phyloP scores from a whole-genome alignment of 2,113 vertebrate species.

The Nannospalax galili region DNA sequence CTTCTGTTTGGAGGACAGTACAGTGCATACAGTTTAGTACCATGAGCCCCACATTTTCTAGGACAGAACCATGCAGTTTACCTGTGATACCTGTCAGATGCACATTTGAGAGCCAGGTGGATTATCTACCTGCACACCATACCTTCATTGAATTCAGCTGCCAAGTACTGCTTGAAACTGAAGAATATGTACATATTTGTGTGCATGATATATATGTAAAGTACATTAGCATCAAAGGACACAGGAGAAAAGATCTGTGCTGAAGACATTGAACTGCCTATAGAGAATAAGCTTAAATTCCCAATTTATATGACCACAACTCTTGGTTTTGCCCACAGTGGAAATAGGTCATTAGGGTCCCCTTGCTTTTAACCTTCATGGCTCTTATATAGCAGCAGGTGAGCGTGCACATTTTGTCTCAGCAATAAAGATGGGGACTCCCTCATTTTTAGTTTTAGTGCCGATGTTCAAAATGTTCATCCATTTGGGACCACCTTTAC shows the following conservation, averaged over 20 bases:
- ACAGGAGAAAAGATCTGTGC: background rate
- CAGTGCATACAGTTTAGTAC: background rate
- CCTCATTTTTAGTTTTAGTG: constrained; percentile 26
- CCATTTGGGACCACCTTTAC: background rate
- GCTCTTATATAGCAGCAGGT: background rate
- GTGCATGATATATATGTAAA: background rate
- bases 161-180: background rate
- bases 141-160: background rate
- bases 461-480: background rate
- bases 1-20: background rate
- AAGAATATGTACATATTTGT: background rate
- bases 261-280: background rate
- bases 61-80: background rate
- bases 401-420: background rate
- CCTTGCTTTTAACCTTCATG: background rate
- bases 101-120: background rate
- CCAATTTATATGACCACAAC: background rate
- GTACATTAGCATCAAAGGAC: background rate
- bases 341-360: background rate
- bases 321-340: background rate
- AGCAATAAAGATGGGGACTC: constrained; percentile 9
- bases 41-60: background rate
- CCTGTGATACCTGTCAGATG: background rate
- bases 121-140: background rate
- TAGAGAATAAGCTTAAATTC: background rate